Conservation (phyloP, 2,888 invertebrate species). For the Deilephila porcellus region DNA sequence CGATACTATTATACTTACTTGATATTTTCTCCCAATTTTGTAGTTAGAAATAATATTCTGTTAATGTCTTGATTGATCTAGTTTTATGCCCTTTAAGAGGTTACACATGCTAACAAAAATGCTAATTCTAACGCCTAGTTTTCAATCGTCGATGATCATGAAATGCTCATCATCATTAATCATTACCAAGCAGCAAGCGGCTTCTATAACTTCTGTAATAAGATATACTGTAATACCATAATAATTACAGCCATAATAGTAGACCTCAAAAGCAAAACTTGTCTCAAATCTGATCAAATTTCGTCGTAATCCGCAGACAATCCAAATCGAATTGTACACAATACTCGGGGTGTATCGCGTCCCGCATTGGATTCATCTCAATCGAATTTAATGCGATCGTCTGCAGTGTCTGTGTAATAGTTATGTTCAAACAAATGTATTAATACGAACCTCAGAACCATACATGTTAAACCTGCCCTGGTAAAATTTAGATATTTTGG, state of each 20-base stretch:
- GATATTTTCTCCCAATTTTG: too few species aligned
- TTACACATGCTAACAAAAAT: too few species aligned
- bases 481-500: too few species aligned
- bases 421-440: not conserved
- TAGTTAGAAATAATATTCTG: too few species aligned
- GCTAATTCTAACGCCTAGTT: too few species aligned
- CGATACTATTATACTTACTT: too few species aligned
- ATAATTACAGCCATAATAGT: not conserved
- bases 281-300: not conserved
- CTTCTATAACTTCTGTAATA: not conserved
- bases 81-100: too few species aligned
- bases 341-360: constrained; percentile 47
- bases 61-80: too few species aligned
- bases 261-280: not conserved
- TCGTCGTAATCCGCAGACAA: constrained; percentile 42
- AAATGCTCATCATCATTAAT: too few species aligned
- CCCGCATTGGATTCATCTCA: not conserved
- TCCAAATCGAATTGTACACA: constrained; percentile 54
- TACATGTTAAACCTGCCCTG: too few species aligned
- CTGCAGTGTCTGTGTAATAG: not conserved
- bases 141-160: too few species aligned
- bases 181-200: too few species aligned
- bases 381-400: not conserved
- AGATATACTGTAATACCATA: not conserved
- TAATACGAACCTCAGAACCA: not conserved